Evolutionary conservation across 2,797 vertebrate genomes (phyloP).

Genomic region (Tarsius wallacei): DNA sequence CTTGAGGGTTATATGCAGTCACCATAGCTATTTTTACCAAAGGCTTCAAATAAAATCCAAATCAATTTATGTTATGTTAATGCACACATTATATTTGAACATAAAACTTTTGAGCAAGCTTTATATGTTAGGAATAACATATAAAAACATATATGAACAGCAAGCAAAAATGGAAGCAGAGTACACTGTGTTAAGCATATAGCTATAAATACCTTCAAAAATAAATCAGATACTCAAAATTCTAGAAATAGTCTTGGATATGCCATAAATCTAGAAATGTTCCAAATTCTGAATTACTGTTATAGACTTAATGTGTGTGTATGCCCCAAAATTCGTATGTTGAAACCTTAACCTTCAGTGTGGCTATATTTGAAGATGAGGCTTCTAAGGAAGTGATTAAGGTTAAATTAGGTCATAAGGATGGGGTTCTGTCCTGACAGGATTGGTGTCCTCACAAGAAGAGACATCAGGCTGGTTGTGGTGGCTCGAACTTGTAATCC

Average conservation of each 20-base stretch:
- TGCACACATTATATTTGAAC: slow-evolving; percentile 69
- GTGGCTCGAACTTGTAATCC: no score
- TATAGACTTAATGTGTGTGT: background rate
- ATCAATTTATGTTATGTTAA: slow-evolving; percentile 70
- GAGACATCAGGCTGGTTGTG: background rate
- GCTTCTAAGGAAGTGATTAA: background rate
- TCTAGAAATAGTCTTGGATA: background rate
- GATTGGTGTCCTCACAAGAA: background rate
- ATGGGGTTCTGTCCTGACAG: background rate
- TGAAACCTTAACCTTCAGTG: background rate
- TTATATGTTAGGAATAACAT: slow-evolving; percentile 32
- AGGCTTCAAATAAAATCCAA: slow-evolving; percentile 80
- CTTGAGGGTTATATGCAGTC: slow-evolving; percentile 47
- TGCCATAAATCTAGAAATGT: background rate
- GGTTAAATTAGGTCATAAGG: background rate
- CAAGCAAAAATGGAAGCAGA: slow-evolving; percentile 43
- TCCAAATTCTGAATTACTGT: slow-evolving; percentile 23
- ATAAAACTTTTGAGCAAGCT: slow-evolving; percentile 40
- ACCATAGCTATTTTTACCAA: slow-evolving; percentile 75
- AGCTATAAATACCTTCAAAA: slow-evolving; percentile 17
- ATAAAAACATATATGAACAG: slow-evolving; percentile 23
- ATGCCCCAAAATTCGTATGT: background rate
- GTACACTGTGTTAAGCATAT: background rate
- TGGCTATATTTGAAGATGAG: background rate
- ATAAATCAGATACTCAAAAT: background rate